A percentile compares a stretch with the other conserved stretches of the same genome.
Evolutionary conservation across 2,797 vertebrate species (phyloP).

Genomic region (Myotis vivesi): DNA sequence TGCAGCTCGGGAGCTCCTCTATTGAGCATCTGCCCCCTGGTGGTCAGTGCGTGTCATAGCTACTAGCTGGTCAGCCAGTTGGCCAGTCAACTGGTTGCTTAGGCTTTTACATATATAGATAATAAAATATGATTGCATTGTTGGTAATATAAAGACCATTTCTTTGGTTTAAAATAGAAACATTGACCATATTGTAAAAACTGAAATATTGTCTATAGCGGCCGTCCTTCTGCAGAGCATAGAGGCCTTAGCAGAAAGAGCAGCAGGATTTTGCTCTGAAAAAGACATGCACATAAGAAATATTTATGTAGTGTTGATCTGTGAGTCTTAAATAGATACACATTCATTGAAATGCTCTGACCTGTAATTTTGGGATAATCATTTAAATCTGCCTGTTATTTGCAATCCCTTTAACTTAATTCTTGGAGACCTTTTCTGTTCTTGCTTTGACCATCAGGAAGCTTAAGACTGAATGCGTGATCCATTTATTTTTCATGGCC

Average conservation of each 20-base stretch:
- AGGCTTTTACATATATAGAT: no score
- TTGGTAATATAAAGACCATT: not conserved
- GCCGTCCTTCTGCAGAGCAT: not conserved
- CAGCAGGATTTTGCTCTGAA: not conserved
- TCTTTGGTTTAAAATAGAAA: conserved; percentile 8
- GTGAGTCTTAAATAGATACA: not conserved
- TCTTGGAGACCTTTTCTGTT: not conserved
- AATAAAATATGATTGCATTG: not conserved
- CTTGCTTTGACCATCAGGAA: not conserved
- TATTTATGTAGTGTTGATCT: not conserved
- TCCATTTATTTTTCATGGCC: not conserved
- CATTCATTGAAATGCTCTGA: not conserved
- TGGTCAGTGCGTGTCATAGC: no score
- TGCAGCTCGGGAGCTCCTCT: no score
- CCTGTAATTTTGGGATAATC: not conserved
- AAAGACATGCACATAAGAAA: not conserved
- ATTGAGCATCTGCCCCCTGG: no score
- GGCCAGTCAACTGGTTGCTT: no score
- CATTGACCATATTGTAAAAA: not conserved
- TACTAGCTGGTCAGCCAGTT: no score
- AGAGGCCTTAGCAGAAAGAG: not conserved
- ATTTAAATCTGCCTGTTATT: not conserved
- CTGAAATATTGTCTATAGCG: not conserved
- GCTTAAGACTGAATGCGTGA: not conserved
- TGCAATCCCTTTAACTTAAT: conserved; percentile 10